Percentiles rank a stretch among this genome's conserved stretches.
phyloP scores from a whole-genome alignment of 1,140 invertebrate genomes.

The Arion vulgaris region DNA sequence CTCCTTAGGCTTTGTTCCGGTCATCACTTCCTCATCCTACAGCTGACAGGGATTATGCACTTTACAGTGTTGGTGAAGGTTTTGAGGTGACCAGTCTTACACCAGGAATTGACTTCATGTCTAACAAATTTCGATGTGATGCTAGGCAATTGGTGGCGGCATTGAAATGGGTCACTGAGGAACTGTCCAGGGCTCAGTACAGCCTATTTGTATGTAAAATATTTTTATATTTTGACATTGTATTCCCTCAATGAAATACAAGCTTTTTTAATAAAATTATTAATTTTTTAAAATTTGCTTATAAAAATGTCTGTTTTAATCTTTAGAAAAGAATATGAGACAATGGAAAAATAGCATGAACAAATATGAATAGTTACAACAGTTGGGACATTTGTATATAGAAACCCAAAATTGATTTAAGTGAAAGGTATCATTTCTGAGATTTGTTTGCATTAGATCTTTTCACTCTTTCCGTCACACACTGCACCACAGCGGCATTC shows the following conservation, averaged over 20 bases:
- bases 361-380: too few species aligned
- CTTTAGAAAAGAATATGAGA: too few species aligned
- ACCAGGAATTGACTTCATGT: constrained; percentile 70
- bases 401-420: too few species aligned
- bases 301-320: too few species aligned
- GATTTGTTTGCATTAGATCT: too few species aligned
- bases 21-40: constrained; percentile 69
- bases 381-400: too few species aligned
- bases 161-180: constrained; percentile 68
- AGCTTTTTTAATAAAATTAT: too few species aligned
- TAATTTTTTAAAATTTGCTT: background rate
- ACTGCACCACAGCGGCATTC: too few species aligned
- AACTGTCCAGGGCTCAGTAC: constrained; percentile 67
- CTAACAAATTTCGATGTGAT: constrained; percentile 70
- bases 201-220: constrained; percentile 68
- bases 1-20: constrained; percentile 56
- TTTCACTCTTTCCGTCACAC: too few species aligned
- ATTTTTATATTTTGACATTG: background rate
- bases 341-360: too few species aligned
- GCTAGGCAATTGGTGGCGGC: constrained; percentile 65
- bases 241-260: background rate
- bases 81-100: constrained; percentile 69
- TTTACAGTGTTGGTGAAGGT: constrained; percentile 68
- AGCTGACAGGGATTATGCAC: constrained; percentile 70
- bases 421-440: too few species aligned